Conservation (phyloP, 2,888 invertebrate genomes). For the Parapristionchus giblindavisi region DNA sequence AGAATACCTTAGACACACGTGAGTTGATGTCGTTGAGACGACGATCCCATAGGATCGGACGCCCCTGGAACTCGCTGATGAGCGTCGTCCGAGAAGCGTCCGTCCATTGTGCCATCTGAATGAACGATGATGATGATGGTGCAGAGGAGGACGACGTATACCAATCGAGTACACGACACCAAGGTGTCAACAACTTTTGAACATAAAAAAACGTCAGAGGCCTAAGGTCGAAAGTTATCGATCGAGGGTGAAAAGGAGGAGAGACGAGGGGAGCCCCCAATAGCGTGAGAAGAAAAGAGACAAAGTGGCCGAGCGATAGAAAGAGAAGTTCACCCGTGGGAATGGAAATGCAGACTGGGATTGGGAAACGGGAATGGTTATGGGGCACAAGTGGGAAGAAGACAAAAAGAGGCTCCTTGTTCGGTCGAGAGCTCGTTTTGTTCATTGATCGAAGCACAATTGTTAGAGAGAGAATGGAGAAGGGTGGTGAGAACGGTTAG, state of each 20-base stretch:
- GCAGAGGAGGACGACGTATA: background rate
- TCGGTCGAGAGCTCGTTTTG: background rate
- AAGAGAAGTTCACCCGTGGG: too few species aligned
- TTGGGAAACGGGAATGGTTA: background rate
- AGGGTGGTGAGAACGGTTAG: too few species aligned
- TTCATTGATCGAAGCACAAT: background rate
- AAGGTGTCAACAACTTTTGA: background rate
- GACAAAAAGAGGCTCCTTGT: background rate
- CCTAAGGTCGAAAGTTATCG: constrained; percentile 10
- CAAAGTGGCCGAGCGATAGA: background rate
- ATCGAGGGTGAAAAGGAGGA: constrained; percentile 23
- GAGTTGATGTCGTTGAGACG: constrained; percentile 36
- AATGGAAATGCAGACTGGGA: background rate
- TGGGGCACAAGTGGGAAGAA: background rate
- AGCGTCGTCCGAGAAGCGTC: constrained; percentile 52
- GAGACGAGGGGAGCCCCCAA: background rate
- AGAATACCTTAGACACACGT: constrained; percentile 28
- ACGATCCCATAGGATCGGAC: constrained; percentile 37
- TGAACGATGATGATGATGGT: background rate
- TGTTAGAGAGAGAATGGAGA: background rate
- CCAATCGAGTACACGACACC: background rate
- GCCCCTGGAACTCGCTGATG: constrained; percentile 44
- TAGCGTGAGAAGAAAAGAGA: background rate
- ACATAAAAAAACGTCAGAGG: background rate
- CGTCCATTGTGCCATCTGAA: constrained; percentile 54